Evolutionary conservation across 2,113 vertebrate genomes (phyloP), one percentile per base, ranked within the genome.

Genomic region (Caracal caracal): DNA sequence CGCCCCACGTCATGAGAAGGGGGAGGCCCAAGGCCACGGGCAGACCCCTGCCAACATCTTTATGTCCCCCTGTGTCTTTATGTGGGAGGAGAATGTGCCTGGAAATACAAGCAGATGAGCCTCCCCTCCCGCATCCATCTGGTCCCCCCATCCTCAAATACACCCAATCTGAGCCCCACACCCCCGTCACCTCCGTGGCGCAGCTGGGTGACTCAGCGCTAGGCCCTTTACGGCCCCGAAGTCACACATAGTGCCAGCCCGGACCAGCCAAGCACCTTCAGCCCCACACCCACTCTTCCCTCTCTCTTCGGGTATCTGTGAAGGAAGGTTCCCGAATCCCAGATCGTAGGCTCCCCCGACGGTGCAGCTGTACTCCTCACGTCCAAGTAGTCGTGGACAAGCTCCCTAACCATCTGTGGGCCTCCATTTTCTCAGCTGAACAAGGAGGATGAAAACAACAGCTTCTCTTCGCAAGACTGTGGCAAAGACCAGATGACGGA

Each of bases 391-490:
- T 20, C 59, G 3, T 16, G 33, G 78, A 16, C 15, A 30, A 70
- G 47, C 10, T 68, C 26, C 6, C 33, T 11, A 37, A 19, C 24
- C 22, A 30, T 1, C 49, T 0, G 1, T 3, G 15, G 10, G 20
- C 22, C 49, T 56, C 40, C 1, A 6, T 10, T n/a, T 13, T 24
- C 13, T 49, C 53, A 71, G 33, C 20, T 49, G 61, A 28, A 47
- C 73, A 35, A 13, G 0, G 16, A 28, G 61, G 22, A 19, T 47
- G 37, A 13, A 30, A 65, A 47, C 16, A 43, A 37, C 22, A 37
- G 56, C 56, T 28, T 61, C 56, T 19, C 56, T 40, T 82, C 24
- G 2, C 10, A 1, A 40, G 80, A n/a, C 8, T 10, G 15, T 40
- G 26, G 12, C 80, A 61, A 61, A 33, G 66, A n/a, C n/a, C 35